Conservation (phyloP, 2,888 invertebrate species). For the Euzetes globulus region DNA sequence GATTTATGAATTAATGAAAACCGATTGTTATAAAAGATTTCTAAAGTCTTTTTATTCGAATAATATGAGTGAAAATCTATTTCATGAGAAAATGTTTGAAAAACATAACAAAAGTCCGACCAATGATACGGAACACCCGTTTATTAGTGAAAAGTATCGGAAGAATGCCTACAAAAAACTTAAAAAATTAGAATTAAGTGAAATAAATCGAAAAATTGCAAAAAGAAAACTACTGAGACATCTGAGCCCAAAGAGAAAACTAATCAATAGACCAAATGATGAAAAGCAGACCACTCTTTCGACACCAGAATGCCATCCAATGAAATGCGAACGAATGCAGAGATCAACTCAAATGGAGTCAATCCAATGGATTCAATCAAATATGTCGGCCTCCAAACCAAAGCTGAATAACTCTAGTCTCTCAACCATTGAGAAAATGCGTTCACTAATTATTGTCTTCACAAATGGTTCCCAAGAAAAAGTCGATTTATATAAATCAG, state of each 20-base stretch:
- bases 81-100: neutral
- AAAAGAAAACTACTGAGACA: neutral
- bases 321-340: neutral
- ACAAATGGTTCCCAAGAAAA: neutral
- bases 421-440: neutral
- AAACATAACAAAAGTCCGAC: neutral
- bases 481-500: neutral
- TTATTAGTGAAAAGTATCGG: neutral
- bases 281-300: neutral
- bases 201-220: neutral
- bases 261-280: neutral
- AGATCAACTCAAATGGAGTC: conserved; percentile 1
- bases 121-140: neutral
- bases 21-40: conserved; percentile 18
- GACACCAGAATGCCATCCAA: neutral
- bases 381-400: neutral
- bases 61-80: neutral
- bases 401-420: neutral
- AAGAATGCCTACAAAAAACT: neutral
- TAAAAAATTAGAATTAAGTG: neutral
- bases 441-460: neutral
- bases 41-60: neutral
- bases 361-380: conserved; percentile 12
- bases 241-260: neutral
- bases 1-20: conserved; percentile 19